Conservation (phyloP, 2,113 vertebrate species). For the Amia ocellicauda region DNA sequence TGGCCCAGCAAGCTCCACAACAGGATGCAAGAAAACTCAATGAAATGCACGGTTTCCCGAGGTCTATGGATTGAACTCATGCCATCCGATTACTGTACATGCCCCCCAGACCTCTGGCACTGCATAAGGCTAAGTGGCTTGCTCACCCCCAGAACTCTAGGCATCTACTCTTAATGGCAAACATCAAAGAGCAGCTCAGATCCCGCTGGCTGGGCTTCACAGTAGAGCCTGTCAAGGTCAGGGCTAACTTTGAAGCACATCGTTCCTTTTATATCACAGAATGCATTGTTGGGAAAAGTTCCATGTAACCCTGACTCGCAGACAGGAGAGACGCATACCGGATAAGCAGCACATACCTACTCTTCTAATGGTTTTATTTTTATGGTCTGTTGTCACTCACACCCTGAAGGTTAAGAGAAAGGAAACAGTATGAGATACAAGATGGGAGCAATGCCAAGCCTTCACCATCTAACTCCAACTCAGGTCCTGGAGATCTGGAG, state of each 20-base stretch:
- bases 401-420: no score
- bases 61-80: no score
- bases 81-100: no score
- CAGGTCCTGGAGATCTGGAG: no score
- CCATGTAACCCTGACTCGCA: neutral
- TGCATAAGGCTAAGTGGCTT: slow-evolving; percentile 11
- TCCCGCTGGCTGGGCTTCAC: slow-evolving; percentile 34
- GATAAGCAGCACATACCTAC: no score
- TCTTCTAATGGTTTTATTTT: neutral
- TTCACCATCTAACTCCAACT: no score
- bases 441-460: slow-evolving; percentile 26
- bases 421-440: neutral
- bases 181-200: slow-evolving; percentile 26
- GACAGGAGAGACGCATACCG: neutral
- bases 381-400: no score
- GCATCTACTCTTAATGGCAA: slow-evolving; percentile 32
- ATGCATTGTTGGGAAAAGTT: neutral
- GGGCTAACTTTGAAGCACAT: neutral
- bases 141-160: slow-evolving; percentile 24
- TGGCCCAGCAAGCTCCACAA: no score
- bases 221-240: slow-evolving; percentile 14
- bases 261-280: neutral
- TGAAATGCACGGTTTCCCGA: no score
- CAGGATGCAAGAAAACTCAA: no score
- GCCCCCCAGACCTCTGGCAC: no score